phyloP scores from a whole-genome alignment of 1,140 invertebrate species.

The Lerema accius region DNA sequence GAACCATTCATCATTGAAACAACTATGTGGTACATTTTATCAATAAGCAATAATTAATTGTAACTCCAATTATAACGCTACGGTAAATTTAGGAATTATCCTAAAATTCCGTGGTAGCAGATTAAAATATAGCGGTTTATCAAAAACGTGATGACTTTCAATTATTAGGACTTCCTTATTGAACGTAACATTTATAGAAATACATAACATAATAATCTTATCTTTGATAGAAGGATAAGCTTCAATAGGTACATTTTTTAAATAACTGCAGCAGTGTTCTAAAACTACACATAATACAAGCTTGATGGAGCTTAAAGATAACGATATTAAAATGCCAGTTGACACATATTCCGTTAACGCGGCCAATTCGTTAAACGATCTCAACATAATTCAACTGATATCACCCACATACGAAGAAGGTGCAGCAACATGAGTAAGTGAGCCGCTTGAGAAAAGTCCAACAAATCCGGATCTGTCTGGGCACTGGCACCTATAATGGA shows the following conservation, averaged over 20 bases:
- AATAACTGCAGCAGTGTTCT: too few species aligned
- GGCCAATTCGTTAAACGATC: neutral
- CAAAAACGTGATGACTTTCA: neutral
- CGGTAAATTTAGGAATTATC: neutral
- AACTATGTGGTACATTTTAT: neutral
- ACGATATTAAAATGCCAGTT: neutral
- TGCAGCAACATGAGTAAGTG: conserved; percentile 28
- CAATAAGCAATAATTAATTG: neutral
- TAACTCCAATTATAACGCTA: neutral
- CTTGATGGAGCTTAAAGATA: neutral
- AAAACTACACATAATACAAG: too few species aligned
- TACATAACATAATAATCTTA: neutral
- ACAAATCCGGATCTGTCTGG: conserved; percentile 41
- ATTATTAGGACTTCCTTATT: conserved; percentile 17
- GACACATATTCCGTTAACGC: neutral
- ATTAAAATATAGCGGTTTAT: neutral
- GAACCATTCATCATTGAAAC: too few species aligned
- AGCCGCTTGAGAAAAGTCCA: conserved; percentile 25
- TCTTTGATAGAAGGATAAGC: neutral
- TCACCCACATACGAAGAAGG: conserved; percentile 7
- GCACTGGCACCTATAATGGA: conserved; percentile 37
- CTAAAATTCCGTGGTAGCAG: neutral
- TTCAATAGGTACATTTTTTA: too few species aligned
- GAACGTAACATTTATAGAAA: neutral
- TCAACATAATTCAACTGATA: conserved; percentile 20